Conservation (phyloP, 23 tunicate species). For the Trididemnum clinides region DNA sequence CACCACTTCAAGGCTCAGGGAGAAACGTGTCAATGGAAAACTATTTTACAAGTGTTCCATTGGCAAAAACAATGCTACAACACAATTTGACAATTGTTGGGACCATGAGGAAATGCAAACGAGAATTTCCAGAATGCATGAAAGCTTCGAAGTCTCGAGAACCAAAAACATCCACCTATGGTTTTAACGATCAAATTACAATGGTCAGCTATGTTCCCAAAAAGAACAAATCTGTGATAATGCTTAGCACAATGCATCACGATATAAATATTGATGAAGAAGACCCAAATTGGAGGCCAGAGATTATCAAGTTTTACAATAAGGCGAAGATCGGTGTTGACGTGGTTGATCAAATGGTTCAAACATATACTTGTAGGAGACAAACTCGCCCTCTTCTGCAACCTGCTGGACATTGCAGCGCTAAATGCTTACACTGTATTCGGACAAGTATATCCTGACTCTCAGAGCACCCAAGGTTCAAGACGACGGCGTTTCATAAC, state of each 20-base stretch:
- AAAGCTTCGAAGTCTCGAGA: conserved; percentile 34
- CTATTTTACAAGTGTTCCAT: no score
- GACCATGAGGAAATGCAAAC: conserved; percentile 33
- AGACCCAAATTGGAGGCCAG: conserved; percentile 28
- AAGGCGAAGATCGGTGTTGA: conserved; percentile 34
- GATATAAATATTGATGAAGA: conserved; percentile 9
- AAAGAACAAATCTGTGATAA: conserved; percentile 30
- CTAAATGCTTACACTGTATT: conserved; percentile 24
- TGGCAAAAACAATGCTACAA: conserved; percentile 26
- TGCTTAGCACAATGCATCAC: conserved; percentile 30
- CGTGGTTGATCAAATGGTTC: conserved; percentile 37
- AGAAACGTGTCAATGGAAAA: no score
- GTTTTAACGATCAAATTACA: conserved; percentile 17
- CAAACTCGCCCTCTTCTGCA: conserved; percentile 29
- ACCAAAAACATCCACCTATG: conserved; percentile 19
- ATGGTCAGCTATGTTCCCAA: conserved; percentile 37
- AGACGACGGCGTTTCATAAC: conserved; percentile 24
- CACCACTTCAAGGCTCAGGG: no score
- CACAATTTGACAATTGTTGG: conserved; percentile 32
- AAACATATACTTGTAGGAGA: conserved; percentile 24
- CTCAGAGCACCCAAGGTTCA: conserved; percentile 7
- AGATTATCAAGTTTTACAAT: conserved; percentile 29
- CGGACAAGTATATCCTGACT: conserved; percentile 26
- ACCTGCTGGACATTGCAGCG: conserved; percentile 27
- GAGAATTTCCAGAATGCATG: conserved; percentile 34